Evolutionary conservation across 30 jellyfish, hydroid and myxozoan species (phyloP), one percentile per base, ranked within the genome.

Genomic region (Aurelia coerulea): DNA sequence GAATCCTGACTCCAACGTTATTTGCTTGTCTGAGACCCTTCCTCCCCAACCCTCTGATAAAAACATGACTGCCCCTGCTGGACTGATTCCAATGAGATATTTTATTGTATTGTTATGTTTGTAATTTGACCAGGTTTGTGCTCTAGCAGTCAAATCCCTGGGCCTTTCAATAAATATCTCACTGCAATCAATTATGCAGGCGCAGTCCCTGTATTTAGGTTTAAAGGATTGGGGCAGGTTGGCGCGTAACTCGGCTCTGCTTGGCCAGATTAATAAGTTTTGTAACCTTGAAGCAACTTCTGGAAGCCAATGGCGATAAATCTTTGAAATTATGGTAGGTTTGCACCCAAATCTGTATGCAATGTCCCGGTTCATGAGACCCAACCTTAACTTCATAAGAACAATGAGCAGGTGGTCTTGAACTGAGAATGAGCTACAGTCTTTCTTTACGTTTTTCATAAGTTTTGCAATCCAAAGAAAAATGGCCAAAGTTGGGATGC

Each of bases 161-260:
- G 97, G 98, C 65, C 91, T 70, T 64, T 86, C 95, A 18, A 91
- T 77, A 80, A 42, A 84, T 9, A 91, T 64, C 67, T 84, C 96
- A 1, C 73, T 53, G 82, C 97, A 90, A 52, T 91, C 97, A 34
- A 84, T 69, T 33, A 85, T 91, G 82, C 88, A 92, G 35, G 83
- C 35, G 35, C 62, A 49, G 35, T 91, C 83, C 67, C 90, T 31
- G 23, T 63, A 60, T 80, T 63, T 71, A 1, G 77, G 51, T 31
- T 63, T 34, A 64, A 66, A 85, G 34, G 67, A 46, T 31, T 63
- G 19, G 42, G 94, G 94, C 50, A 84, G 33, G 60, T 84, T 73
- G n/a, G 82, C 4, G 5, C 33, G 18, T 14, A 84, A 53, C 35
- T 16, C 73, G 9, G 74, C 68, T 68, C 82, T 63, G 49, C 65